phyloP scores from a whole-genome alignment of 1,140 invertebrate genomes.

The Euura saliciscinereae region DNA sequence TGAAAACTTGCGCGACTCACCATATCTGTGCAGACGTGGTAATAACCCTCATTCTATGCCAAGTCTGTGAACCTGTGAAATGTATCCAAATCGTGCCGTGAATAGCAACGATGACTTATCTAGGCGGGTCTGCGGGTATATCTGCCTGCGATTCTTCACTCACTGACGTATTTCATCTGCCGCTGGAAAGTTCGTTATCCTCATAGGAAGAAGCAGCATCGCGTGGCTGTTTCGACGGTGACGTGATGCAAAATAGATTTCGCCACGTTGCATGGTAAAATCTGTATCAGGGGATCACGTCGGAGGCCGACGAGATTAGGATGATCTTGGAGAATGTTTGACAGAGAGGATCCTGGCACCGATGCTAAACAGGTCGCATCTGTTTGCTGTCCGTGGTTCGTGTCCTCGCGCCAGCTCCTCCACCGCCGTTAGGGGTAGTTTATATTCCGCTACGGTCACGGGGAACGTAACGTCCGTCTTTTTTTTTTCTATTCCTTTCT shows the following conservation, averaged over 20 bases:
- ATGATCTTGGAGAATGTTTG: background rate
- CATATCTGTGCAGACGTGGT: background rate
- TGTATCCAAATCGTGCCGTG: background rate
- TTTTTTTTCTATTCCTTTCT: background rate
- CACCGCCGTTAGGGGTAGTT: background rate
- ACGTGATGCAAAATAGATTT: background rate
- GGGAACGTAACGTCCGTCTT: background rate
- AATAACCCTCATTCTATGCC: background rate
- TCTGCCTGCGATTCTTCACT: no score
- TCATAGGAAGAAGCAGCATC: no score
- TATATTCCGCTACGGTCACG: background rate
- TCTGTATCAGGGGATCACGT: background rate
- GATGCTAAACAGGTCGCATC: slow-evolving; percentile 6
- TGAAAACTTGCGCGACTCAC: background rate
- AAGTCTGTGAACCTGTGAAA: background rate
- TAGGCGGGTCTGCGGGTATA: no score
- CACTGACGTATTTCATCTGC: no score
- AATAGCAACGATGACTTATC: background rate
- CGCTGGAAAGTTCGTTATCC: no score
- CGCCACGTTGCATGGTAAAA: background rate
- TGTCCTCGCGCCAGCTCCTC: background rate
- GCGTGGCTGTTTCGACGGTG: no score
- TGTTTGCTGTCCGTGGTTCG: slow-evolving; percentile 5
- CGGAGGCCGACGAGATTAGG: background rate
- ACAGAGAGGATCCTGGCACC: background rate